Evolutionary conservation across 1,140 invertebrate species (phyloP), one percentile per base, ranked within the genome.

Genomic region (Telenomus remus): DNA sequence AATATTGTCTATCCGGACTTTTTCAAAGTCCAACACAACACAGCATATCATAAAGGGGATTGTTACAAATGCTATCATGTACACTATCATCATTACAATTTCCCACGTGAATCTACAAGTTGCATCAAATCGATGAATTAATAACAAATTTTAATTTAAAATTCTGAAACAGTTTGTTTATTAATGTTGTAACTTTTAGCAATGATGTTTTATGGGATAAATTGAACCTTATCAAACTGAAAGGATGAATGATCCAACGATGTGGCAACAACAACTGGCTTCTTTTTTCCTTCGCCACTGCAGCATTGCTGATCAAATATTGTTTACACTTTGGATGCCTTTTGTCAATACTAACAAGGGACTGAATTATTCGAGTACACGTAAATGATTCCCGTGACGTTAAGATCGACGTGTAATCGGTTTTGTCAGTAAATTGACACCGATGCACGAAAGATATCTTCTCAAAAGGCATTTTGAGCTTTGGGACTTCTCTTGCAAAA

Each of bases 191-290:
- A n/a, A n/a, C n/a, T 14, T 61, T 61, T 27, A 19, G 35, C 43
- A 43, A 50, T 12, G 13, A 12, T 42, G 39, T 54, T n/a, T 37
- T 19, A n/a, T 12, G 35, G n/a, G 34, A 27, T 37, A 12, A 49
- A 53, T 35, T 5, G 35, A 9, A 85, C 86, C 82, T 85, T 19
- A 72, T 14, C 35, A 71, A 64, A 48, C 85, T 86, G 15, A 85
- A 85, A 4, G 86, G 86, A 76, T 88, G 86, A 69, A 87, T 71
- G 47, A 86, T 81, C 83, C 84, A 86, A 64, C 55, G 81, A 51
- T 81, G 48, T 19, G 70, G 60, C 4, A 56, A 16, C 9, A 19
- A 39, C n/a, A 12, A 19, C 10, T 85, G 84, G 4, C 79, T 78
- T 44, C 35, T 73, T 73, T 47, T 83, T 73, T 87, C 84, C 4